phyloP scores from a whole-genome alignment of 2,888 invertebrate genomes.

The Druceiella hillmani region DNA sequence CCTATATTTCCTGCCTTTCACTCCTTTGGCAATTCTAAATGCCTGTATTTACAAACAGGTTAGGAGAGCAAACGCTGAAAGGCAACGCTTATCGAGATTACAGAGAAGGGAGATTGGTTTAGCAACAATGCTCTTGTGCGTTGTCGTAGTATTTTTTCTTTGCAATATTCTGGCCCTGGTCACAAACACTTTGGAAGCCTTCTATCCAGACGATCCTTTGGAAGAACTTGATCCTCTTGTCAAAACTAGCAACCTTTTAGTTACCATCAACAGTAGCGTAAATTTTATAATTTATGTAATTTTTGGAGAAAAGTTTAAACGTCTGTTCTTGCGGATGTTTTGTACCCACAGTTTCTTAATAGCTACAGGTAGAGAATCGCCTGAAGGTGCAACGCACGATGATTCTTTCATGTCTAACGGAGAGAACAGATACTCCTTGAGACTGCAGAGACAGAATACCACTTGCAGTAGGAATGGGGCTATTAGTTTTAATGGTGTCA shows the following conservation, averaged over 20 bases:
- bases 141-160: slow-evolving; percentile 90
- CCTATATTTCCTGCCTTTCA: slow-evolving; percentile 90
- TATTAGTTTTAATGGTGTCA: too few species aligned
- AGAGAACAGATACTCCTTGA: too few species aligned
- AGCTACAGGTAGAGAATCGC: slow-evolving; percentile 48
- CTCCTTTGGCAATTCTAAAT: slow-evolving; percentile 83
- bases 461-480: too few species aligned
- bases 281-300: slow-evolving; percentile 98
- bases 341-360: slow-evolving; percentile 55
- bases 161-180: slow-evolving; percentile 87
- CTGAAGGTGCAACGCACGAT: slow-evolving; percentile 71
- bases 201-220: too few species aligned
- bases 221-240: slow-evolving; percentile 60
- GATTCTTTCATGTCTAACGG: slow-evolving; percentile 79
- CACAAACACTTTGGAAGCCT: slow-evolving; percentile 81
- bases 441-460: too few species aligned
- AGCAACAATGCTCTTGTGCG: slow-evolving; percentile 91
- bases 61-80: slow-evolving; percentile 81
- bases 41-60: slow-evolving; percentile 87
- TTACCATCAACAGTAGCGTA: slow-evolving; percentile 95
- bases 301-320: slow-evolving; percentile 94
- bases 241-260: slow-evolving; percentile 83
- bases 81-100: slow-evolving; percentile 81
- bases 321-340: slow-evolving; percentile 76
- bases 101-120: slow-evolving; percentile 90